phyloP scores from a whole-genome alignment of 2,888 invertebrate species.

The Abrostola triplasia region DNA sequence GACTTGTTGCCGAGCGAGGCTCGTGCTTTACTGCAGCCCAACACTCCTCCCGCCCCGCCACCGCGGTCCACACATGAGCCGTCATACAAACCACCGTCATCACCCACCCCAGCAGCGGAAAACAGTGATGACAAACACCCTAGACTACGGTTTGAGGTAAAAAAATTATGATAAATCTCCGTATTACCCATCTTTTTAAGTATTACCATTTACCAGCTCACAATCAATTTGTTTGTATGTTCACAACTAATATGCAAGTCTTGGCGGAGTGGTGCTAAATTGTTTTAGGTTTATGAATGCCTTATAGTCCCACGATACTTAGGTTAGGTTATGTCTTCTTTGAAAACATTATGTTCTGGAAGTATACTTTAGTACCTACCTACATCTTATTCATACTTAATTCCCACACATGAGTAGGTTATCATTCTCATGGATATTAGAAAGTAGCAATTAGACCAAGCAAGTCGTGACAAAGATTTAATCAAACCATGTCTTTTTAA shows the following conservation, averaged over 20 bases:
- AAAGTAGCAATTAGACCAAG: slow-evolving; percentile 63
- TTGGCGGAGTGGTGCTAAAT: no score
- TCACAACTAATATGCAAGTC: no score
- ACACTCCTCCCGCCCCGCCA: slow-evolving; percentile 61
- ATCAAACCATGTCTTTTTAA: slow-evolving; percentile 58
- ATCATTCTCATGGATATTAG: slow-evolving; percentile 55
- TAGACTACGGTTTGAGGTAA: slow-evolving; percentile 82
- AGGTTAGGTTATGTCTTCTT: no score
- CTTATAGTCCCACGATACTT: no score
- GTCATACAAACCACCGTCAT: slow-evolving; percentile 62
- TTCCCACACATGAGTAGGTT: background rate
- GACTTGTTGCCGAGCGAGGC: slow-evolving; percentile 89
- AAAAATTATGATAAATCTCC: background rate
- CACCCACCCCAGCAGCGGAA: slow-evolving; percentile 62
- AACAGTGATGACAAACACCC: slow-evolving; percentile 75
- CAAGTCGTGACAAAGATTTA: slow-evolving; percentile 68
- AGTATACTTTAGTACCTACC: no score
- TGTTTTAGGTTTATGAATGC: no score
- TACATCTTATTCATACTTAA: background rate
- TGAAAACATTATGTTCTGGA: no score
- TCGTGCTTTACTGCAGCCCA: slow-evolving; percentile 82
- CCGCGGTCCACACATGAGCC: slow-evolving; percentile 53
- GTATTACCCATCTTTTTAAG: no score
- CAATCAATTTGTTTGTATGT: no score
- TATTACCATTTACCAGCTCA: no score